A percentile compares a stretch with the other conserved stretches of the same genome.
phyloP scores from a whole-genome alignment of 92 coral and sea anemone species.

The Actinostola sp. region DNA sequence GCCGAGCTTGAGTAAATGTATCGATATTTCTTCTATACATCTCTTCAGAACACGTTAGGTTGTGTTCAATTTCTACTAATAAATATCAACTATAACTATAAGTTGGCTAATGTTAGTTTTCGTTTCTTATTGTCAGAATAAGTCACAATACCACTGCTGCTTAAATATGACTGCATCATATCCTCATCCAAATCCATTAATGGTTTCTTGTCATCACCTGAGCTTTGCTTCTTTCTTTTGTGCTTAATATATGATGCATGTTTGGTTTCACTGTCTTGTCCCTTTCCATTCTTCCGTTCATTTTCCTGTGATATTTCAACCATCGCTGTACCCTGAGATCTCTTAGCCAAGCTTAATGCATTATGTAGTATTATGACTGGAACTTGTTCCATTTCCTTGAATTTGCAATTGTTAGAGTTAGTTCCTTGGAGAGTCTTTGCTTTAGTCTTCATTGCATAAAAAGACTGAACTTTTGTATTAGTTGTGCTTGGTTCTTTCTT shows the following conservation, averaged over 20 bases:
- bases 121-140: slow-evolving; percentile 25
- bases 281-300: not conserved
- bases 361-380: no score
- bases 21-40: no score
- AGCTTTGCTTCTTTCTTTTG: slow-evolving; percentile 11
- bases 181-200: slow-evolving; percentile 16
- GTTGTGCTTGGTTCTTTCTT: not conserved
- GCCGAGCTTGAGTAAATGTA: no score
- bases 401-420: not conserved
- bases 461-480: slow-evolving; percentile 2
- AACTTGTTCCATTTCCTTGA: no score
- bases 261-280: not conserved
- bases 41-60: no score
- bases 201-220: not conserved
- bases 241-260: not conserved
- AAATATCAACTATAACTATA: no score
- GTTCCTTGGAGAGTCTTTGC: slow-evolving; percentile 1
- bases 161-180: slow-evolving; percentile 13
- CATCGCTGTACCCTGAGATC: not conserved
- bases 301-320: not conserved
- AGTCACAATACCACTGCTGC: not conserved
- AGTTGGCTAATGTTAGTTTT: slow-evolving; percentile 7
- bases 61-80: no score
- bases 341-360: no score
- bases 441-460: slow-evolving; percentile 14